phyloP scores from a whole-genome alignment of 2,113 vertebrate genomes.

The Oreocharis arfaki region DNA sequence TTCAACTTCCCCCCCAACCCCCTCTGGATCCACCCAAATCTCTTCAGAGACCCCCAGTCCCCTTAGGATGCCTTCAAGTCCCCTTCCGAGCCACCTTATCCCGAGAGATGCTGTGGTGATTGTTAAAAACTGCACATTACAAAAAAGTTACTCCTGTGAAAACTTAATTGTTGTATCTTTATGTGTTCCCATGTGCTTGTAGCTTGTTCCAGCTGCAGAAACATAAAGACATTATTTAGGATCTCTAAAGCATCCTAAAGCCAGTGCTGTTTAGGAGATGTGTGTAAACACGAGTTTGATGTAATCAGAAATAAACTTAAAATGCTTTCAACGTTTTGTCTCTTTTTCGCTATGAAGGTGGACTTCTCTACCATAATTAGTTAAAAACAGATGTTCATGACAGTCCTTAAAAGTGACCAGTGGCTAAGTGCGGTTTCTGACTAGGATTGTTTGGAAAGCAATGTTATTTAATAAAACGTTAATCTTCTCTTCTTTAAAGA shows the following conservation, averaged over 20 bases:
- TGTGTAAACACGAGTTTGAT: neutral
- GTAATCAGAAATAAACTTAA: neutral
- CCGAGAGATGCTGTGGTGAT: neutral
- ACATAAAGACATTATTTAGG: neutral
- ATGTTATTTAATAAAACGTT: neutral
- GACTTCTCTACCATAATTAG: neutral
- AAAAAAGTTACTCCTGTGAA: rapidly evolving
- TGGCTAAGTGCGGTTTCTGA: neutral
- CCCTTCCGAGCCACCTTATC: neutral
- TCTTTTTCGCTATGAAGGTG: neutral
- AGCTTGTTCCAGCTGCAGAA: neutral
- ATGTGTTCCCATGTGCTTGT: rapidly evolving
- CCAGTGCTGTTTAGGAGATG: neutral
- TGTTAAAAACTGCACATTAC: rapidly evolving
- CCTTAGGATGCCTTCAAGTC: neutral
- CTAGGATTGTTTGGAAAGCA: neutral
- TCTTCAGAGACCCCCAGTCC: neutral
- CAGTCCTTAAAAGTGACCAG: neutral
- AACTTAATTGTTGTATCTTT: rapidly evolving
- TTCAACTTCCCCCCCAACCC: no score
- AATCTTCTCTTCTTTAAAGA: neutral
- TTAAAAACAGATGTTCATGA: neutral
- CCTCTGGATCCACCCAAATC: neutral
- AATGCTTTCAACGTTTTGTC: neutral
- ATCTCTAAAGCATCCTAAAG: neutral